Conservation (phyloP, 2,888 invertebrate genomes). For the Acanthosepion esculentum region DNA sequence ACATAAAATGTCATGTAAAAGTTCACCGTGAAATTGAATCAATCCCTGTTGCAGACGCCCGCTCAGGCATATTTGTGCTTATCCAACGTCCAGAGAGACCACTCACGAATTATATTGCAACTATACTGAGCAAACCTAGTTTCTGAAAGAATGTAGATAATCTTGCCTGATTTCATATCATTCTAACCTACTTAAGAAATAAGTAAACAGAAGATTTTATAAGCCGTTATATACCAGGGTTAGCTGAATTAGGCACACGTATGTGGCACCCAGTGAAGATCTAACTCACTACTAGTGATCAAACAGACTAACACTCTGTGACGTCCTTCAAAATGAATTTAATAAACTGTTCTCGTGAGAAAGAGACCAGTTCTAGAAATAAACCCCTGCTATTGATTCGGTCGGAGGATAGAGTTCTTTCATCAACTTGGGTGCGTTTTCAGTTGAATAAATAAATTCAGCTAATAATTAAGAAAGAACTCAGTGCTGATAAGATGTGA, state of each 20-base stretch:
- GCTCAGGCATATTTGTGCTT: too few relatives aligned
- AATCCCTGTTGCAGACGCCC: too few relatives aligned
- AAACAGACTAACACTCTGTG: background rate
- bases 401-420: background rate
- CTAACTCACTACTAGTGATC: background rate
- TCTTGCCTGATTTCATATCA: background rate
- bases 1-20: too few relatives aligned
- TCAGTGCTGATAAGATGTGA: background rate
- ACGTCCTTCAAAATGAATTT: background rate
- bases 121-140: too few relatives aligned
- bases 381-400: background rate
- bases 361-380: background rate
- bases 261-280: background rate
- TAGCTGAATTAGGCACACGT: background rate
- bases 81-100: too few relatives aligned
- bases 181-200: background rate
- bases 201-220: background rate
- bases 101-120: too few relatives aligned
- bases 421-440: background rate
- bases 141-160: background rate
- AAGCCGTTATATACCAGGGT: too few relatives aligned
- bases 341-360: background rate
- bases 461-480: background rate
- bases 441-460: background rate
- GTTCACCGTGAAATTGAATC: too few relatives aligned